phyloP scores from a whole-genome alignment of 2,113 vertebrate genomes.

The Chamaea fasciata region DNA sequence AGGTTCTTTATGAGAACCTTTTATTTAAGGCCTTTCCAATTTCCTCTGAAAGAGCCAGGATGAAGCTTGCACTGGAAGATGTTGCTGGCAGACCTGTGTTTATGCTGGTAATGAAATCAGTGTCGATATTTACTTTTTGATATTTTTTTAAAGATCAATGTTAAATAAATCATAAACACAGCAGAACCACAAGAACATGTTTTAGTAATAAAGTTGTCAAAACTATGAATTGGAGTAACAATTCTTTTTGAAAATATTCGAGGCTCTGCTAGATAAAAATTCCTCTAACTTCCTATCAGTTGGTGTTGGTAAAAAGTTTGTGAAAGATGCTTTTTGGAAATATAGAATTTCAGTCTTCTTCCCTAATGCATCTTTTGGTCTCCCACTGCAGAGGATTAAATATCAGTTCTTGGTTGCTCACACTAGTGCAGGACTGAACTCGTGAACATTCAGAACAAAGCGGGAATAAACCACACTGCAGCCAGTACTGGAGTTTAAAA shows the following conservation, averaged over 20 bases:
- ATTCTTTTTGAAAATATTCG: background rate
- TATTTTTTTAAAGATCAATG: background rate
- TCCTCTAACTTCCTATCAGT: background rate
- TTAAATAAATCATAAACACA: background rate
- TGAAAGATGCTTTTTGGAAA: background rate
- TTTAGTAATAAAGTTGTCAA: background rate
- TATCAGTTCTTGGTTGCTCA: background rate
- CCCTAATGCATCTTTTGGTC: background rate
- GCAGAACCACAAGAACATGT: background rate
- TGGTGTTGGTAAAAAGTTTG: background rate
- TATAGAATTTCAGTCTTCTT: background rate
- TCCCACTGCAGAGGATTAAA: background rate
- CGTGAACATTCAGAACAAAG: background rate
- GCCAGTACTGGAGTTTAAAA: background rate
- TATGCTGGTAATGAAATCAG: conserved; percentile 24
- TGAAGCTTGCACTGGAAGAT: background rate
- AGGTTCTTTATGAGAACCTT: conserved; percentile 40
- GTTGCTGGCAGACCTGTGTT: conserved; percentile 13
- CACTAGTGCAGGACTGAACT: background rate
- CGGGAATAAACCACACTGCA: background rate
- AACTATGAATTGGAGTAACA: background rate
- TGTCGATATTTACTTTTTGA: background rate
- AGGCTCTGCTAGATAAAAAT: background rate
- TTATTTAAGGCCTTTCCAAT: conserved; percentile 3
- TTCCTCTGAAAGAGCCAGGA: background rate